Evolutionary conservation across 30 jellyfish, hydroid and myxozoan genomes (phyloP), one percentile per base, ranked within the genome.

Genomic region (Pelagia noctiluca): DNA sequence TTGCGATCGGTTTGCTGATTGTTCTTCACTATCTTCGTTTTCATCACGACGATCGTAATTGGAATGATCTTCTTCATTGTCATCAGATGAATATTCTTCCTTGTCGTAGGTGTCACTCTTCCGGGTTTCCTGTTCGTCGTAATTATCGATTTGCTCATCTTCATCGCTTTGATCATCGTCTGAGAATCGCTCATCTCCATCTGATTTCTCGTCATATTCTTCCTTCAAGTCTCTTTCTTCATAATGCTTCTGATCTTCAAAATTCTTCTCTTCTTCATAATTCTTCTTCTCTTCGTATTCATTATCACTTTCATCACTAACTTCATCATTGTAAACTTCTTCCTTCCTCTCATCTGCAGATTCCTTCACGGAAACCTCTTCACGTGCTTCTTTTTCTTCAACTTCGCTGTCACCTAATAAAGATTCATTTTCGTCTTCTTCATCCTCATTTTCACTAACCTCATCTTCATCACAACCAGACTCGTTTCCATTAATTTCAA

Each of bases 271-370:
- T n/a, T 31, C 53, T 66, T 16, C 16, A 8, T 74, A n/a, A n/a
- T n/a, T n/a, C n/a, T n/a, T n/a, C 69, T 49, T 64, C 22, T 48
- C 78, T 21, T 47, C 33, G 50, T 38, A 28, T 32, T 69, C 80
- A 16, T 83, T 49, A 34, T 13, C 72, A 29, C 31, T 71, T 34
- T 30, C 57, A 24, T 31, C 87, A 25, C 29, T 30, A 52, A 22
- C 82, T 53, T 57, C 70, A 18, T 60, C 71, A 31, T 63, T 34
- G 21, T 18, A 24, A 8, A 60, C 50, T 30, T 65, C 78, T 19
- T 72, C 95, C 1, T 42, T 54, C 4, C 86, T 75, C 35, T 22
- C 87, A 63, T 70, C 88, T 30, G 19, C 96, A 32, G 48, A 65
- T 48, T 28, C 75, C 37, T 29, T 62, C 64, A 31, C 91, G 0